Evolutionary conservation across 2,797 vertebrate genomes (phyloP).

Genomic region (Scyliorhinus canicula): DNA sequence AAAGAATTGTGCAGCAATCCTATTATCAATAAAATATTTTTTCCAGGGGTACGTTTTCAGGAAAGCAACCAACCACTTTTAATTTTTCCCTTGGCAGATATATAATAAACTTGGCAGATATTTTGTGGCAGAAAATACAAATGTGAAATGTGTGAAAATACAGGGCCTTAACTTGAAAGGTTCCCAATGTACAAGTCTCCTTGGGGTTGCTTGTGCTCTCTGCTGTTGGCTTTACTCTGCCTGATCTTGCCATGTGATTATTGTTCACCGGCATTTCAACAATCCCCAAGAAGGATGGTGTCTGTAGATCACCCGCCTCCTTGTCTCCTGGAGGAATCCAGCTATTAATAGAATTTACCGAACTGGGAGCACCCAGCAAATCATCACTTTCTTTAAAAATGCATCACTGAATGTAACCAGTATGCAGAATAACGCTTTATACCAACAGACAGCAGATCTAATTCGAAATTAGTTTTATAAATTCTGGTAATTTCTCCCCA

Average conservation of each 20-base stretch:
- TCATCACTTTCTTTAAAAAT: background rate
- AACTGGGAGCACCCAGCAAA: background rate
- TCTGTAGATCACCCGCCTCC: background rate
- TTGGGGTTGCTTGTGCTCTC: background rate
- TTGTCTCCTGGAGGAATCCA: background rate
- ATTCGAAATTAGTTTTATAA: constrained; percentile 10
- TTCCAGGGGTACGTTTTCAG: background rate
- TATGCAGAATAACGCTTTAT: background rate
- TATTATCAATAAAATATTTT: background rate
- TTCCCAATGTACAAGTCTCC: background rate
- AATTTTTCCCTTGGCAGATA: background rate
- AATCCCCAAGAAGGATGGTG: too few relatives aligned
- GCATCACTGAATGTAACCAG: background rate
- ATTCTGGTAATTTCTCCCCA: background rate
- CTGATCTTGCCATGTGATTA: background rate
- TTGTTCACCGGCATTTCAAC: background rate
- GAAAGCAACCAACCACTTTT: background rate
- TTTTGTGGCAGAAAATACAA: background rate
- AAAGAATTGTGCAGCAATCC: background rate
- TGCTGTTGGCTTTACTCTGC: background rate
- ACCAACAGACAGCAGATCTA: background rate
- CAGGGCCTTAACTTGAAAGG: background rate
- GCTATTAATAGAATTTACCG: background rate
- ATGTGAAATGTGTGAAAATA: background rate
- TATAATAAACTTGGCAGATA: background rate